Base-by-base conservation (phyloP, 1,140 invertebrate species). In the Drosophila orena region DNA sequence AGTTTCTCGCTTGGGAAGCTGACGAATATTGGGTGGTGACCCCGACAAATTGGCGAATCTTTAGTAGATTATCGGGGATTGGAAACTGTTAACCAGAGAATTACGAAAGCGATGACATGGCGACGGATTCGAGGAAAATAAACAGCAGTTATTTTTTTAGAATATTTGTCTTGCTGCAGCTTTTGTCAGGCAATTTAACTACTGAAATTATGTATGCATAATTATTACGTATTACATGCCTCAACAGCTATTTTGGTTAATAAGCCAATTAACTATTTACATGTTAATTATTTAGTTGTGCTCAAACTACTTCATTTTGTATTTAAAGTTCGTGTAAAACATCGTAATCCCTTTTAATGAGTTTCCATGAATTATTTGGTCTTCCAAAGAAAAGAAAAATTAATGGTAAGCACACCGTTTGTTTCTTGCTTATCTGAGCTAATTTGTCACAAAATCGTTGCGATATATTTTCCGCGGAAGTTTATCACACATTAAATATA, bases 401-500 rank as follows among this genome's bases (percentile, higher is more conserved):
- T 3, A 8, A 46, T 27, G 6, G 30, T 15, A 30, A 14, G 8
- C 43, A 17, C 43, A 7, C 2, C 17, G 11, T 40, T 20, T 24
- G 11, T 20, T 7, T 14, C 1, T 10, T 14, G 6, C 2, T 24
- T 68, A 64, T 68, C 59, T 27, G n/a, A 2, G 14, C n/a, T 27
- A 47, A 69, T 69, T 70, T 49, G 42, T 56, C 42, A 35, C 35
- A 12, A 44, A 69, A 37, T 56, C 34, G 24, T 2, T 50, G 35
- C 60, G 46, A 65, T 61, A 30, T 53, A 17, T 37, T 42, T 62
- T 65, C 34, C 40, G 17, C 24, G 49, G 10, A 65, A 46, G 27
- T 66, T 88, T 86, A 86, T 88, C 83, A 79, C 62, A 59, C 75
- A 85, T 85, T 80, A 85, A 77, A 85, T 72, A 86, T 65, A 86